These are phyloP conservation scores for Argyresthia albistria DNA, from an alignment of 2,888 invertebrate species.

Conservation along the genomic window DNA sequence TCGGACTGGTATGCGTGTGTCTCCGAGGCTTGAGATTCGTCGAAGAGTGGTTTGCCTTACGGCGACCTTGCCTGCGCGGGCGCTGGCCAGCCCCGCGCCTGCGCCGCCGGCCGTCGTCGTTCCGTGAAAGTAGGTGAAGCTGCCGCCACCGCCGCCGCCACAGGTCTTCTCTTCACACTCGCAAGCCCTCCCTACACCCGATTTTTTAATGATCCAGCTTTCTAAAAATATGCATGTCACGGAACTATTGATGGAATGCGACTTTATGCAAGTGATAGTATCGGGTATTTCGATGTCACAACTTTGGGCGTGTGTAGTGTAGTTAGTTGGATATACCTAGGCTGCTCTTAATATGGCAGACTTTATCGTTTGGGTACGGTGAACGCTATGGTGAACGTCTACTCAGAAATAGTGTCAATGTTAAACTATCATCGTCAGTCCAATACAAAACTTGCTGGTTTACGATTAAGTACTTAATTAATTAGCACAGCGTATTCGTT, in stretches of 20 bases:
- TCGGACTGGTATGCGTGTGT: constrained; percentile 37
- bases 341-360: too few relatives aligned
- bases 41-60: constrained; percentile 69
- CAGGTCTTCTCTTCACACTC: constrained; percentile 10
- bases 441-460: too few relatives aligned
- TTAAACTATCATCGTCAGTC: too few relatives aligned
- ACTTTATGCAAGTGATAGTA: background rate
- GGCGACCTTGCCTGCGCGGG: constrained; percentile 56
- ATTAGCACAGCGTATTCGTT: too few relatives aligned
- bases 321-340: too few relatives aligned
- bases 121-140: constrained; percentile 63
- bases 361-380: background rate
- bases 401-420: too few relatives aligned
- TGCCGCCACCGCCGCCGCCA: constrained; percentile 19
- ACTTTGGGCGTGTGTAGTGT: too few relatives aligned
- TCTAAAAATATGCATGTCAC: constrained; percentile 3
- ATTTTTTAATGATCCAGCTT: constrained; percentile 4
- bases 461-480: too few relatives aligned
- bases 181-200: constrained; percentile 1
- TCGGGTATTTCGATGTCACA: too few relatives aligned
- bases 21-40: constrained; percentile 60
- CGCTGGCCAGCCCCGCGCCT: constrained; percentile 24
- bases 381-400: background rate
- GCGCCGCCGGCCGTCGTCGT: constrained; percentile 22
- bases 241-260: background rate